A percentile compares a stretch with the other conserved stretches of the same genome.
Conservation (phyloP, 2,888 invertebrate species). For the Synergus itoensis region DNA sequence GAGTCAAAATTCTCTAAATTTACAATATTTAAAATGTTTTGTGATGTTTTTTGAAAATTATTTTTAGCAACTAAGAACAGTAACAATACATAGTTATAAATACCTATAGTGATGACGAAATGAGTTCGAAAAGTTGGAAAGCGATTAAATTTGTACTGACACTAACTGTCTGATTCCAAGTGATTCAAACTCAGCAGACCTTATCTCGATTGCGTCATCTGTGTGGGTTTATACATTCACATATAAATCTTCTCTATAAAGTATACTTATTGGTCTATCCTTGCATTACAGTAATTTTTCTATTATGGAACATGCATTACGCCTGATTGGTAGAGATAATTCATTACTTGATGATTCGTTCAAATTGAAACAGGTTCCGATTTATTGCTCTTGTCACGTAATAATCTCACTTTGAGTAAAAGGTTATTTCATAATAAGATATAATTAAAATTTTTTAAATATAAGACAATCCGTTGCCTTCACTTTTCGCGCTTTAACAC, state of each 20-base stretch:
- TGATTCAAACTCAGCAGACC: constrained; percentile 19
- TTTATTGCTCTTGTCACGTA: not conserved
- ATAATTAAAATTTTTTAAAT: not conserved
- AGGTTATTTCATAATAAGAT: not conserved
- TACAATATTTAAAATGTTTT: no score
- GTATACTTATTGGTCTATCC: not conserved
- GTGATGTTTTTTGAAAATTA: no score
- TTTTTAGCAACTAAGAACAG: not conserved
- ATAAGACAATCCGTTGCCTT: not conserved
- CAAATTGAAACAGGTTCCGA: not conserved
- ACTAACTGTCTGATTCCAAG: not conserved
- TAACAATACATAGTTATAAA: not conserved
- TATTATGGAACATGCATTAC: constrained; percentile 6
- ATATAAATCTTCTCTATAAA: not conserved
- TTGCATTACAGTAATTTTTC: constrained; percentile 28
- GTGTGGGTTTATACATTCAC: not conserved
- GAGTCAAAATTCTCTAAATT: no score
- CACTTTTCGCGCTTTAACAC: constrained; percentile 34
- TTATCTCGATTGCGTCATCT: constrained; percentile 20
- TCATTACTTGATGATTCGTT: not conserved
- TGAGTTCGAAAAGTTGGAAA: not conserved
- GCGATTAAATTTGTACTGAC: not conserved
- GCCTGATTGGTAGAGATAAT: not conserved
- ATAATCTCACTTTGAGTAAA: not conserved
- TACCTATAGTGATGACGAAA: not conserved